Base-by-base conservation (phyloP, 2,113 vertebrate genomes). In the Mastomys coucha region DNA sequence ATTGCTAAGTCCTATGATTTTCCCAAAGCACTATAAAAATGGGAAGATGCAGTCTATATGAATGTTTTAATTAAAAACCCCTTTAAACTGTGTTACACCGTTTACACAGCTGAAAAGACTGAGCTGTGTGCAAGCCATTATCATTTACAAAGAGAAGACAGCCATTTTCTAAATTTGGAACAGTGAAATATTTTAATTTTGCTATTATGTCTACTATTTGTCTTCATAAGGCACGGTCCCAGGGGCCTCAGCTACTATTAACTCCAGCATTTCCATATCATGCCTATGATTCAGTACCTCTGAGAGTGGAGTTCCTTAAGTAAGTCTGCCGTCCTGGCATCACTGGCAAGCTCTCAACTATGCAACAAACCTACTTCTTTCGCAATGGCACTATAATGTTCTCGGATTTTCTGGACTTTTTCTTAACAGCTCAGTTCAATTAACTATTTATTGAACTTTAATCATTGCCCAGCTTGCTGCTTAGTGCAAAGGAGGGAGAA, bases 131-230 rank as follows among this genome's bases (percentile, higher is more conserved):
- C 7, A 96, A 96, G 78, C 93, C 84, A 95, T 94, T 97, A 97
- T 76, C 97, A 94, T 96, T 96, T 97, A 94, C 70, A 92, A 96
- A 96, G 95, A 89, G 81, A 95, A 97, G 91, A 93, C 51, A 97
- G 92, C 92, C 82, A 69, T 93, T 98, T 97, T 97, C 97, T 96
- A 98, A 98, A 97, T 97, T 96, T 93, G 89, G 94, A 97, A 95
- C 75, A 76, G 84, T 67, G 86, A 97, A 96, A 94, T 97, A 94
- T 96, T 97, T 97, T 95, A 96, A 91, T 98, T 97, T 96, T 96
- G 93, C 93, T 98, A 92, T 97, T 97, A 96, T 97, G 87, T 94
- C 95, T 97, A 67, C 92, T 97, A 96, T 98, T 97, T 96, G 82
- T 98, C 96, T 97, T 96, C 95, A 98, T 97, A 97, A 98, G 88